Evolutionary conservation across 2,797 vertebrate genomes (phyloP).

Genomic region (Gymnoscopelus microlampas): DNA sequence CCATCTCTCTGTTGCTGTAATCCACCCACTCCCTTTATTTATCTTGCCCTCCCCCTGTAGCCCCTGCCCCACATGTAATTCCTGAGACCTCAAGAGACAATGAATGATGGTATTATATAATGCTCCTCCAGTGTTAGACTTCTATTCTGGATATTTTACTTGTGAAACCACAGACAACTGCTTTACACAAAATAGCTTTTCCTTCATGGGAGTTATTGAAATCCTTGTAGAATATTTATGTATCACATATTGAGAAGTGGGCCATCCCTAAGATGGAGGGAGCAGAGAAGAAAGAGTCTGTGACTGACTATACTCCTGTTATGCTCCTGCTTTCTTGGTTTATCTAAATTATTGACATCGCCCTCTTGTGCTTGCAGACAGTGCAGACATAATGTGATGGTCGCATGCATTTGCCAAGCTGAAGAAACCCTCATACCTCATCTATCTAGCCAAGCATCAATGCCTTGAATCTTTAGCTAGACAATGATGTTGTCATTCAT

Average conservation of each 20-base stretch:
- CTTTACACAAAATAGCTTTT: too few relatives aligned
- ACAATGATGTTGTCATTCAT: too few relatives aligned
- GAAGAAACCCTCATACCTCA: constrained; percentile 1
- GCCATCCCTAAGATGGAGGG: constrained; percentile 23
- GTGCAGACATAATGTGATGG: constrained; percentile 12
- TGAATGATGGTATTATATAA: too few relatives aligned
- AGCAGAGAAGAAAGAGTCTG: constrained; percentile 23
- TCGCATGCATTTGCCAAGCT: constrained; percentile 5
- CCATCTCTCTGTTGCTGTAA: neutral
- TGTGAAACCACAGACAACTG: neutral
- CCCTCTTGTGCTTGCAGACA: constrained; percentile 40
- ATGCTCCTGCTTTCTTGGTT: constrained; percentile 42
- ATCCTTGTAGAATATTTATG: neutral
- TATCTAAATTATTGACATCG: constrained; percentile 72
- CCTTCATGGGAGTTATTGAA: too few relatives aligned
- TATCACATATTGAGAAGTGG: neutral
- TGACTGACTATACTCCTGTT: constrained; percentile 11
- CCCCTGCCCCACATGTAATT: neutral
- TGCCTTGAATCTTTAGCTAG: neutral
- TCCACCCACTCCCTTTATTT: neutral
- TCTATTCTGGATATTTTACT: neutral
- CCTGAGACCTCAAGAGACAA: too few relatives aligned
- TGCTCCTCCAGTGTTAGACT: too few relatives aligned
- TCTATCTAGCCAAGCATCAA: neutral
- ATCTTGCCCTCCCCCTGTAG: too few relatives aligned